A percentile compares a stretch with the other conserved stretches of the same genome.
phyloP scores from a whole-genome alignment of 2,113 vertebrate species.

The Carollia perspicillata region DNA sequence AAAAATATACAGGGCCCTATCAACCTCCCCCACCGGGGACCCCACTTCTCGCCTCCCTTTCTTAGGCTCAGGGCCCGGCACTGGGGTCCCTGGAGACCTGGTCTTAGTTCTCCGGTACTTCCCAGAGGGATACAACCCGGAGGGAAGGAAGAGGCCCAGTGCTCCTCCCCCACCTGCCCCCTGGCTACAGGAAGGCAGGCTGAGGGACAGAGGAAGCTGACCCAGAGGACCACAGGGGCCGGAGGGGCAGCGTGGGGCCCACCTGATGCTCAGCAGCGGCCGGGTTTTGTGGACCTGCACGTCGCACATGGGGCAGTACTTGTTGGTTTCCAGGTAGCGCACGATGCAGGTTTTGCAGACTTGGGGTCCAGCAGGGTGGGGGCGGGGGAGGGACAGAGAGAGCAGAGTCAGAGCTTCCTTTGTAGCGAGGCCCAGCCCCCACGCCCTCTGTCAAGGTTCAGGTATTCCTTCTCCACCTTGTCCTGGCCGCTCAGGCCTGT shows the following conservation, averaged over 20 bases:
- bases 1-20: neutral
- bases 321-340: slow-evolving; percentile 95
- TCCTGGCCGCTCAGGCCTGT: neutral
- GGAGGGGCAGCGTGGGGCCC: neutral
- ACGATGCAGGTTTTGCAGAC: slow-evolving; percentile 97
- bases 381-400: neutral
- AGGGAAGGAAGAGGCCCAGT: neutral
- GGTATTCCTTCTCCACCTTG: neutral
- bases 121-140: neutral
- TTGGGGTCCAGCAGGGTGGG: slow-evolving; percentile 36
- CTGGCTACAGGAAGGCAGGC: neutral
- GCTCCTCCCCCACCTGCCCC: neutral
- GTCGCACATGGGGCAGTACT: slow-evolving; percentile 95
- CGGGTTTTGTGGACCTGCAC: slow-evolving; percentile 94
- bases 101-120: neutral
- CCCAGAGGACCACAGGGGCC: accelerated
- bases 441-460: neutral
- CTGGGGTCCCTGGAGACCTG: neutral
- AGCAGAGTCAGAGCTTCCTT: neutral
- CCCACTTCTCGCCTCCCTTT: neutral
- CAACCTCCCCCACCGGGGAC: accelerated
- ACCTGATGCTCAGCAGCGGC: slow-evolving; percentile 95
- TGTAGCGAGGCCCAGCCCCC: neutral
- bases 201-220: neutral
- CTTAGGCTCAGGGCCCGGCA: neutral